phyloP scores from a whole-genome alignment of 2,888 invertebrate genomes.

The Ditylenchus weischeri region DNA sequence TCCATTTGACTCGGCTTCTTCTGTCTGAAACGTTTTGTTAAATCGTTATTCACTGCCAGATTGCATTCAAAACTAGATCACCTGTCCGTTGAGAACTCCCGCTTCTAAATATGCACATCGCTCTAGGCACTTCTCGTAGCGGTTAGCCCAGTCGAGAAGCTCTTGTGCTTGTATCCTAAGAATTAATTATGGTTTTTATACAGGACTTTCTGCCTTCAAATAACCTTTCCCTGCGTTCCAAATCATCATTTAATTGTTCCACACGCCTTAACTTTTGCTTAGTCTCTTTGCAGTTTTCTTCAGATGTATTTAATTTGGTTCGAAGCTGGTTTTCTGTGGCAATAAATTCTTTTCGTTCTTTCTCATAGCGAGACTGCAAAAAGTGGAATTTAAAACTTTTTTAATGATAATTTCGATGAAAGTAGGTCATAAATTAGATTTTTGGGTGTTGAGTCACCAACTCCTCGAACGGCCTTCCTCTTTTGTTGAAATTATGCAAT shows the following conservation, averaged over 20 bases:
- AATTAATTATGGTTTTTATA: background rate
- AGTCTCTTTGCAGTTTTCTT: slow-evolving; percentile 15
- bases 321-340: slow-evolving; percentile 10
- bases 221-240: slow-evolving; percentile 26
- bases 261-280: slow-evolving; percentile 20
- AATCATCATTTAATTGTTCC: slow-evolving; percentile 25
- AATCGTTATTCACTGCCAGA: too few relatives aligned
- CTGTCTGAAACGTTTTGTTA: background rate
- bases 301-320: slow-evolving; percentile 1
- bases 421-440: too few relatives aligned
- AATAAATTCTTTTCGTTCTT: slow-evolving; percentile 14
- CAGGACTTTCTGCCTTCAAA: background rate
- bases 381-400: too few relatives aligned
- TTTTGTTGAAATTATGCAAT: too few relatives aligned
- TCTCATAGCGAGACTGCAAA: slow-evolving; percentile 16
- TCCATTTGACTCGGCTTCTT: slow-evolving; percentile 1
- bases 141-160: slow-evolving; percentile 22
- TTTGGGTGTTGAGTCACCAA: too few relatives aligned
- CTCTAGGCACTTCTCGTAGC: slow-evolving; percentile 27
- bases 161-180: slow-evolving; percentile 26
- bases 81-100: slow-evolving; percentile 14
- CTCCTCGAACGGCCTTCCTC: too few relatives aligned
- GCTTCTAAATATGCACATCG: slow-evolving; percentile 26
- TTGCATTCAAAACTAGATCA: background rate
- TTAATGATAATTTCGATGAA: too few relatives aligned